phyloP scores from a whole-genome alignment of 1,140 invertebrate species.

The Stenopsyche tienmushanensis region DNA sequence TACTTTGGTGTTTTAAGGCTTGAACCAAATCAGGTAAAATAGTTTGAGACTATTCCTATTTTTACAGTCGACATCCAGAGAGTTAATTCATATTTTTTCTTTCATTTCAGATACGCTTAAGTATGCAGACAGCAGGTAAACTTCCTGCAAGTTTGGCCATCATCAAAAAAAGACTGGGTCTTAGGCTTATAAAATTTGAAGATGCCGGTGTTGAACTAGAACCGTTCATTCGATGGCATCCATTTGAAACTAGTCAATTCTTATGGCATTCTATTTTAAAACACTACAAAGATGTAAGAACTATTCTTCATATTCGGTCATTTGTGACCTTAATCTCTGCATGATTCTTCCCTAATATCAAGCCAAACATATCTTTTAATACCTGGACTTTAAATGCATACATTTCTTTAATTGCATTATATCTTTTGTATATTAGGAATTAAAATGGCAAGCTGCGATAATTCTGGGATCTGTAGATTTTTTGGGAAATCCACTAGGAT shows the following conservation, averaged over 20 bases:
- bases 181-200: constrained; percentile 93
- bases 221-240: constrained; percentile 79
- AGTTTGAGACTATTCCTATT: constrained; percentile 12
- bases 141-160: constrained; percentile 70
- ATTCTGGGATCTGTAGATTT: constrained; percentile 97
- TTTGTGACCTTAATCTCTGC: not conserved
- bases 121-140: constrained; percentile 78
- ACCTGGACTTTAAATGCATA: not conserved
- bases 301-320: not conserved
- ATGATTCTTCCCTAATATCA: not conserved
- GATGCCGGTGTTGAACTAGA: constrained; percentile 92
- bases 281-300: constrained; percentile 78
- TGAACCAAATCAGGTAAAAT: constrained; percentile 69
- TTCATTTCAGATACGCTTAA: constrained; percentile 68
- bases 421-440: constrained; percentile 62
- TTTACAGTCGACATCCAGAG: not conserved
- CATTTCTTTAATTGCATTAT: not conserved
- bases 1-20: constrained; percentile 89
- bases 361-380: not conserved
- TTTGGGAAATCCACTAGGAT: constrained; percentile 93
- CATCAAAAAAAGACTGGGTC: constrained; percentile 83
- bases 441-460: constrained; percentile 92
- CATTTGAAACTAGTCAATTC: constrained; percentile 85
- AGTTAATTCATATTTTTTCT: constrained; percentile 22
- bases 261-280: constrained; percentile 73